Evolutionary conservation across 2,888 invertebrate species (phyloP), one percentile per base, ranked within the genome.

Genomic region (Galeruca laticollis): DNA sequence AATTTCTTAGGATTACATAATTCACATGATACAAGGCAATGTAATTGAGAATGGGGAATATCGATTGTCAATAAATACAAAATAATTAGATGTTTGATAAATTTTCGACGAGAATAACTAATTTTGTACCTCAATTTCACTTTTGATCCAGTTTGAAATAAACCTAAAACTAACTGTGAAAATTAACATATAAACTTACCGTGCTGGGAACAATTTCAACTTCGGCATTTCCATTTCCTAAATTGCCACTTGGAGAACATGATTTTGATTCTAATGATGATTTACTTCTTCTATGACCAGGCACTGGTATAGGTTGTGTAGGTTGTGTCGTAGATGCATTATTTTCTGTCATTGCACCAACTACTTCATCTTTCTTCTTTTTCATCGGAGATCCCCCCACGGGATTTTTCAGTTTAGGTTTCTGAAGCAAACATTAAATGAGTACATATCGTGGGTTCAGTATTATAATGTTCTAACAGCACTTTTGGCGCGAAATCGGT

Each of bases 151-250:
- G 21, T 37, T 31, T 40, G 26, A 37, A 47, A 59, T 43, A 13
- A 60, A 31, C 35, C n/a, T 8, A 20, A 52, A 31, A 65, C 20
- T 15, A 15, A 64, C 13, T n/a, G n/a, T n/a, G n/a, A 9, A 43
- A 15, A 6, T 13, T 13, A 43, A 15, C n/a, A 11, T n/a, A 43
- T 1, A 5, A 21, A 71, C 71, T 66, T 70, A 77, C 77, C 18
- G 72, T 68, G 31, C 60, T 61, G 47, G 63, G 59, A 60, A 69
- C 60, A 57, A 59, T 72, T 70, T 83, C 82, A 2, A 74, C 85
- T 75, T 91, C 91, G 0, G 90, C 89, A 71, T 90, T 89, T 89
- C 90, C 90, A 80, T 91, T 91, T 0, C 90, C 89, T 10, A 84
- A 79, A 62, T 81, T 80, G 40, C 80, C 83, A 74, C 78, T 83